Evolutionary conservation across 2,797 vertebrate genomes (phyloP).

Genomic region (Bradypodion ventrale): DNA sequence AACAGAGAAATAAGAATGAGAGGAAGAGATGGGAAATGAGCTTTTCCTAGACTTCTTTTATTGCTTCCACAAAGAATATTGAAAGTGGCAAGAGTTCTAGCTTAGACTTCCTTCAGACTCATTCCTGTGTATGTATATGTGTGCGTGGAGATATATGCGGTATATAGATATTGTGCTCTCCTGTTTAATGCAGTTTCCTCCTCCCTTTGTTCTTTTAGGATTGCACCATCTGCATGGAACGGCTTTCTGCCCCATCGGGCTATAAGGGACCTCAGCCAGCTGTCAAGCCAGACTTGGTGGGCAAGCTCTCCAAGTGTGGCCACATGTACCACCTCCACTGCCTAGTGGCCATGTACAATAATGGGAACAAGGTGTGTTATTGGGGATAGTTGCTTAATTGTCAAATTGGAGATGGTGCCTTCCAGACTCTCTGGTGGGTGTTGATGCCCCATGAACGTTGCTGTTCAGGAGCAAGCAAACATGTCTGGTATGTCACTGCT

Average conservation of each 20-base stretch:
- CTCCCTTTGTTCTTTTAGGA: constrained; percentile 74
- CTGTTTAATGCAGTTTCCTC: not conserved
- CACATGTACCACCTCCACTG: constrained; percentile 92
- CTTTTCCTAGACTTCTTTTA: not conserved
- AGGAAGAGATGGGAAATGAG: not conserved
- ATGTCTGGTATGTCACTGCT: not conserved
- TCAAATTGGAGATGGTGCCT: not conserved
- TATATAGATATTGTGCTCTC: not conserved
- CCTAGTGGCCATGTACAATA: constrained; percentile 95
- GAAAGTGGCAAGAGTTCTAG: too few relatives aligned
- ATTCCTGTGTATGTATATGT: not conserved
- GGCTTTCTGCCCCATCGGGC: constrained; percentile 85
- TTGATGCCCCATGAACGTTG: not conserved
- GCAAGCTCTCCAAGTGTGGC: constrained; percentile 85
- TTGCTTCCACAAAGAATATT: not conserved
- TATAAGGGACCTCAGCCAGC: constrained; percentile 87
- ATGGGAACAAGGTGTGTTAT: constrained; percentile 87
- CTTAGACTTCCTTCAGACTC: not conserved
- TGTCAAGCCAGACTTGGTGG: constrained; percentile 83
- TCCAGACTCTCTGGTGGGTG: rapidly evolving
- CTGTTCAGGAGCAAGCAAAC: not conserved
- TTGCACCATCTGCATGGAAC: constrained; percentile 94
- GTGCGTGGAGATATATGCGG: too few relatives aligned
- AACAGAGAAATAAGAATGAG: not conserved
- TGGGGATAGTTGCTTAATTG: not conserved